Evolutionary conservation across 2,888 invertebrate genomes (phyloP).

Genomic region (Eueremaeus valkanovi): DNA sequence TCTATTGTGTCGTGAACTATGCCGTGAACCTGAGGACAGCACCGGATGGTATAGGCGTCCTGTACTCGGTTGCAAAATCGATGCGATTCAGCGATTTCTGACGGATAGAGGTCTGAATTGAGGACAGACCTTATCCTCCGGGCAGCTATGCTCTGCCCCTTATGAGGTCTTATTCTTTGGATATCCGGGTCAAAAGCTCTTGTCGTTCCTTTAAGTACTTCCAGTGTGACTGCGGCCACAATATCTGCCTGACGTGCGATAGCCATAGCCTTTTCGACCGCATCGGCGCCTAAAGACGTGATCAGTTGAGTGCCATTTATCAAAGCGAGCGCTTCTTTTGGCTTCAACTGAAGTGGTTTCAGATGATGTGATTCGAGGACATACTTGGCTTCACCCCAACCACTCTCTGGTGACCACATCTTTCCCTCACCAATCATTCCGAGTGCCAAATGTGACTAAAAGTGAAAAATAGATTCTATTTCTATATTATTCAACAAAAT

Average conservation of each 20-base stretch:
- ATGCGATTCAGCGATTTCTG: constrained; percentile 64
- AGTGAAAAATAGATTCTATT: background rate
- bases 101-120: constrained; percentile 61
- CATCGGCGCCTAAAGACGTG: constrained; percentile 63
- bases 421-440: constrained; percentile 65
- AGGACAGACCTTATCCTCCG: constrained; percentile 60
- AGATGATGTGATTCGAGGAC: constrained; percentile 60
- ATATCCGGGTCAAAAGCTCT: constrained; percentile 63
- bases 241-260: constrained; percentile 64
- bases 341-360: constrained; percentile 58
- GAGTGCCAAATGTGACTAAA: constrained; percentile 60
- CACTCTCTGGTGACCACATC: constrained; percentile 64
- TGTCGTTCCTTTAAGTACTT: constrained; percentile 64
- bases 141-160: constrained; percentile 62
- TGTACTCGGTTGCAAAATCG: constrained; percentile 63
- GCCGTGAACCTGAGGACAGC: constrained; percentile 65
- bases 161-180: constrained; percentile 61
- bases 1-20: constrained; percentile 63
- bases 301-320: constrained; percentile 67
- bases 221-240: constrained; percentile 62
- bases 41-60: constrained; percentile 64
- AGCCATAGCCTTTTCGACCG: constrained; percentile 59
- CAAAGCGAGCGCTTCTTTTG: constrained; percentile 64
- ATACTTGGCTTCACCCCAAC: constrained; percentile 61
- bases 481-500: too few species aligned